These are phyloP conservation scores for Neodon shergylaensis DNA, from an alignment of 2,113 vertebrate species.

Conservation along the genomic window DNA sequence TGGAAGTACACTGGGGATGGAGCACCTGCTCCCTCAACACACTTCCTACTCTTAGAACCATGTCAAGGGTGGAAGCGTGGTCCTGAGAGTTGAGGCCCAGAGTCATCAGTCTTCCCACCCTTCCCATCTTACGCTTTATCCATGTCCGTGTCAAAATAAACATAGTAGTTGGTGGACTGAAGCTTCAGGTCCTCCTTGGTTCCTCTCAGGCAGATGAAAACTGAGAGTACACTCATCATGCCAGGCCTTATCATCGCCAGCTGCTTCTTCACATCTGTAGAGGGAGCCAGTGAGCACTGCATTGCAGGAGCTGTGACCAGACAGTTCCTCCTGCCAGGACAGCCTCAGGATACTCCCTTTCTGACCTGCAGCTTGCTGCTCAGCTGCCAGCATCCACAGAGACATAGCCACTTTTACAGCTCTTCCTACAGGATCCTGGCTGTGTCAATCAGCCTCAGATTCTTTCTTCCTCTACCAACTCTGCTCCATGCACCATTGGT, in stretches of 20 bases:
- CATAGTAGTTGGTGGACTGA: constrained; percentile 92
- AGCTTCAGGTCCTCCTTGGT: constrained; percentile 92
- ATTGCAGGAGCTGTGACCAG: fast-evolving
- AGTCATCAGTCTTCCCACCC: no score
- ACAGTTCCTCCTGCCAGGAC: fast-evolving
- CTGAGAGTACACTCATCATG: constrained; percentile 79
- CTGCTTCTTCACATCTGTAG: constrained; percentile 90
- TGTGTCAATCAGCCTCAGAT: background rate
- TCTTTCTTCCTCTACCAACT: background rate
- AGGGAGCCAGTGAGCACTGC: background rate
- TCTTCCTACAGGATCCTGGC: background rate
- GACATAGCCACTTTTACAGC: background rate
- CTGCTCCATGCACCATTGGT: background rate
- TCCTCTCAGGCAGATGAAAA: constrained; percentile 92
- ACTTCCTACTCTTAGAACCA: background rate
- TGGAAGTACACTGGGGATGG: background rate
- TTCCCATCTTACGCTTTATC: constrained; percentile 87
- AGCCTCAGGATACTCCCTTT: background rate
- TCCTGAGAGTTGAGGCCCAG: no score
- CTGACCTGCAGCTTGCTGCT: background rate
- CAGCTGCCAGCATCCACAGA: background rate
- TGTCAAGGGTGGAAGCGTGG: background rate
- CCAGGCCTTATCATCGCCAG: constrained; percentile 86
- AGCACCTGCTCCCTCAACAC: background rate
- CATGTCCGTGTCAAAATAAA: constrained; percentile 88